Conservation (phyloP, 2,888 invertebrate species). For the Ochropleura plecta region DNA sequence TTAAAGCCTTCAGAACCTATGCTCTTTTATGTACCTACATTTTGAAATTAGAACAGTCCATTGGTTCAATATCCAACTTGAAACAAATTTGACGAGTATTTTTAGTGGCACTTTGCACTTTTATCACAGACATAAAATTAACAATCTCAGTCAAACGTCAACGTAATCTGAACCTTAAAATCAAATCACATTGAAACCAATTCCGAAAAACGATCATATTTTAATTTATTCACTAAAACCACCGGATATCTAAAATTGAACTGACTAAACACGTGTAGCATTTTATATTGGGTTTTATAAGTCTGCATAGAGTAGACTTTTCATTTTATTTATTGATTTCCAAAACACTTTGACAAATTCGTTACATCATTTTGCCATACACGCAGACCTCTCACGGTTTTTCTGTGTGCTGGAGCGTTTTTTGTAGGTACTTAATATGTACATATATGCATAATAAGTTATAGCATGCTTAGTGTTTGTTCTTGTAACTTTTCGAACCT, state of each 20-base stretch:
- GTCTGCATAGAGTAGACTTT: not conserved
- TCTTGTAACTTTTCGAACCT: too few species aligned
- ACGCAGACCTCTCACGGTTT: too few species aligned
- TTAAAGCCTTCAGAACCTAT: too few species aligned
- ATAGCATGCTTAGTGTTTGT: too few species aligned
- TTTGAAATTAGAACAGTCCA: too few species aligned
- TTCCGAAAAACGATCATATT: not conserved
- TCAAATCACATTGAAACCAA: not conserved
- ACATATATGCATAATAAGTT: too few species aligned
- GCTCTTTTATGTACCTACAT: too few species aligned
- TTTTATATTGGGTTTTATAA: not conserved
- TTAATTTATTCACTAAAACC: slow-evolving; percentile 2
- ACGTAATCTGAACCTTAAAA: slow-evolving; percentile 25
- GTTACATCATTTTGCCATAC: too few species aligned
- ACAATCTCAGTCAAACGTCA: slow-evolving; percentile 27
- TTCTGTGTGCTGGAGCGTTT: too few species aligned
- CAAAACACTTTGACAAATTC: too few species aligned
- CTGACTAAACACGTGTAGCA: not conserved
- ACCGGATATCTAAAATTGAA: slow-evolving; percentile 10
- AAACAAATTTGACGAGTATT: slow-evolving; percentile 10
- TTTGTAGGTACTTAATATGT: too few species aligned
- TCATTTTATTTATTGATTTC: not conserved
- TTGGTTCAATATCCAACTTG: not conserved
- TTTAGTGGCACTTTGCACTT: slow-evolving; percentile 12
- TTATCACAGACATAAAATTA: slow-evolving; percentile 37